Evolutionary conservation across 2,797 vertebrate species (phyloP).

Genomic region (Dallia pectoralis): DNA sequence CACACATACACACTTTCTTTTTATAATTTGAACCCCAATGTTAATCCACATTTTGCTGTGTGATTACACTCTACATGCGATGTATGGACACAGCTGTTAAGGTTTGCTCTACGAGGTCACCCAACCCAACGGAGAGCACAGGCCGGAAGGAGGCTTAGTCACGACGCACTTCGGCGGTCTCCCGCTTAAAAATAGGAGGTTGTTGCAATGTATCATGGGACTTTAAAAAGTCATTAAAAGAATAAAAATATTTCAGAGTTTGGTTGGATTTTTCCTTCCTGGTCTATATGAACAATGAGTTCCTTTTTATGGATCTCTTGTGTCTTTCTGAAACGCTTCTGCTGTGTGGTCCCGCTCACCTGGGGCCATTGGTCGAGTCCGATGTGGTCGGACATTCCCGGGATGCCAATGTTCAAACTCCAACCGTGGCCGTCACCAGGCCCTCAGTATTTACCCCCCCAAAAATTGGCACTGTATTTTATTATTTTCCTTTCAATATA

Average conservation of each 20-base stretch:
- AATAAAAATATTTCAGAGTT: conserved; percentile 24
- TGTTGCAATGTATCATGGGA: conserved; percentile 49
- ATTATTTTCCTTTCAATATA: conserved; percentile 57
- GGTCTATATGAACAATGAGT: conserved; percentile 31
- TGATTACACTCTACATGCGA: conserved; percentile 10
- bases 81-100: conserved; percentile 12
- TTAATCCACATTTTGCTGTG: conserved; percentile 12
- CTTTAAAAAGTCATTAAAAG: conserved; percentile 26
- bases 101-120: conserved; percentile 33
- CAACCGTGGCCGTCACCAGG: conserved; percentile 24
- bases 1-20: neutral
- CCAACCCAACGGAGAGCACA: conserved; percentile 7
- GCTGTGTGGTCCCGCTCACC: conserved; percentile 22
- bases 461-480: conserved; percentile 46
- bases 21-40: conserved; percentile 13
- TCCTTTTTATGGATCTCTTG: conserved; percentile 33
- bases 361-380: conserved; percentile 23
- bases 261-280: conserved; percentile 35
- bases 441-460: conserved; percentile 38
- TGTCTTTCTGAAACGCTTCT: conserved; percentile 24
- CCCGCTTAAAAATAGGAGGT: conserved; percentile 19
- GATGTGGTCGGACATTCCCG: conserved; percentile 26
- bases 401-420: conserved; percentile 20
- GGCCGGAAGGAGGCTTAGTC: neutral
- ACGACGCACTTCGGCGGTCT: conserved; percentile 14